These are phyloP conservation scores for Melitaea cinxia DNA, from an alignment of 1,140 invertebrate species.

Conservation along the genomic window DNA sequence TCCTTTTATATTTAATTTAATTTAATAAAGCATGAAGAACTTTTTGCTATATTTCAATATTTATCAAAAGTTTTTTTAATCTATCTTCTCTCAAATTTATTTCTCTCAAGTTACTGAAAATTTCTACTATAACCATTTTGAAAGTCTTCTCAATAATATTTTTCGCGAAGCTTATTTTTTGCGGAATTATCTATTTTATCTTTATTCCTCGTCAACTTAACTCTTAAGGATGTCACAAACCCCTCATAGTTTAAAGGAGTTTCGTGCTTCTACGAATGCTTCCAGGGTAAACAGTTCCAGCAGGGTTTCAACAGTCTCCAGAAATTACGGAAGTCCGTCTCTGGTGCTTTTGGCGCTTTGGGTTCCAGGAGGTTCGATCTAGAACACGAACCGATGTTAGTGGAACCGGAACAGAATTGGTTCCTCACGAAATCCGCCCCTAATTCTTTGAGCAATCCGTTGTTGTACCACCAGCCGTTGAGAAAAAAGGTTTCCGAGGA, in stretches of 20 bases:
- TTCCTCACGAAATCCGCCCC: conserved; percentile 89
- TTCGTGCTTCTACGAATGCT: conserved; percentile 80
- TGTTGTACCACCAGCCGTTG: conserved; percentile 62
- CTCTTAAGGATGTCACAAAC: conserved; percentile 39
- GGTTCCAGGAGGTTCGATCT: conserved; percentile 74
- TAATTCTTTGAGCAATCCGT: conserved; percentile 87
- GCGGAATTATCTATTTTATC: conserved; percentile 47
- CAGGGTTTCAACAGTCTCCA: conserved; percentile 85
- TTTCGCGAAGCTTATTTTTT: too few relatives aligned
- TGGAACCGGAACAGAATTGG: conserved; percentile 86
- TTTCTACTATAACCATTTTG: too few relatives aligned
- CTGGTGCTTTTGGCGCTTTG: conserved; percentile 83
- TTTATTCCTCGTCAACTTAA: conserved; percentile 69
- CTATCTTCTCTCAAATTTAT: too few relatives aligned
- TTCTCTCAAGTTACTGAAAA: too few relatives aligned
- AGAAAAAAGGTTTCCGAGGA: conserved; percentile 59
- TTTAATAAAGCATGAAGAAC: too few relatives aligned
- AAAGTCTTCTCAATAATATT: too few relatives aligned
- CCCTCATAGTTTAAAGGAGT: conserved; percentile 78
- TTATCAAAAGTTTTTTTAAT: too few relatives aligned
- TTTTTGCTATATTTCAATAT: too few relatives aligned
- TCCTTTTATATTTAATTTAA: too few relatives aligned
- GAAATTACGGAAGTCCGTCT: conserved; percentile 86
- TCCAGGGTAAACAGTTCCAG: conserved; percentile 78
- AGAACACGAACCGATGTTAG: conserved; percentile 73